These are phyloP conservation scores for Hoplodrina blanda DNA, from an alignment of 2,888 invertebrate genomes.

Conservation along the genomic window DNA sequence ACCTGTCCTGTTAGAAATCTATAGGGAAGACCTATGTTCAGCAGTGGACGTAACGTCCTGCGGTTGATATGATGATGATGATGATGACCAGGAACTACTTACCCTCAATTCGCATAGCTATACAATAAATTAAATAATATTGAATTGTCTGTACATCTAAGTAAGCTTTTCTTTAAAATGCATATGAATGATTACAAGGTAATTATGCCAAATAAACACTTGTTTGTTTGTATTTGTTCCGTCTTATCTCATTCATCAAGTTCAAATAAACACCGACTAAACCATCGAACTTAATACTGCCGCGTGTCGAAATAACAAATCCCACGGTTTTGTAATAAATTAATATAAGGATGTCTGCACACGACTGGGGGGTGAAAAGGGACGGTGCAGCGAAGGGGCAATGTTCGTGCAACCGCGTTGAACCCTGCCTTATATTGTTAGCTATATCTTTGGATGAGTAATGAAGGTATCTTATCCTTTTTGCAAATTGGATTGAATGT, in stretches of 20 bases:
- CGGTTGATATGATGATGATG: too few species aligned
- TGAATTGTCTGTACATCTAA: too few species aligned
- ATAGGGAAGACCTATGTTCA: too few species aligned
- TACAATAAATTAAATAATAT: too few species aligned
- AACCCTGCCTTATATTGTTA: conserved; percentile 30
- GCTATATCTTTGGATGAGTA: conserved; percentile 9
- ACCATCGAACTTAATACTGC: conserved; percentile 12
- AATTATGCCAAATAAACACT: too few species aligned
- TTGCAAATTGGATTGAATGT: conserved; percentile 5
- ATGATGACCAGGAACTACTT: too few species aligned
- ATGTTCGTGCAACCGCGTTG: conserved; percentile 22
- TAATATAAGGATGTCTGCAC: conserved; percentile 46
- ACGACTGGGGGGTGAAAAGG: conserved; percentile 18
- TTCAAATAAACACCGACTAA: conserved; percentile 29
- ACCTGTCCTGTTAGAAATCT: too few species aligned
- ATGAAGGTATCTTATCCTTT: not conserved
- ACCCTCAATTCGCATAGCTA: too few species aligned
- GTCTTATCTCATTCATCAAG: conserved; percentile 4
- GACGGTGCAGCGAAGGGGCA: conserved; percentile 21
- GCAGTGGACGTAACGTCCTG: too few species aligned
- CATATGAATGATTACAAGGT: too few species aligned
- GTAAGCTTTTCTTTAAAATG: too few species aligned
- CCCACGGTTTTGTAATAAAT: conserved; percentile 33
- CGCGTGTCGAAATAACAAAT: conserved; percentile 47
- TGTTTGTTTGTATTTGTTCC: too few species aligned